Conservation (phyloP, 2,797 vertebrate species). For the Phoeniculus purpureus region DNA sequence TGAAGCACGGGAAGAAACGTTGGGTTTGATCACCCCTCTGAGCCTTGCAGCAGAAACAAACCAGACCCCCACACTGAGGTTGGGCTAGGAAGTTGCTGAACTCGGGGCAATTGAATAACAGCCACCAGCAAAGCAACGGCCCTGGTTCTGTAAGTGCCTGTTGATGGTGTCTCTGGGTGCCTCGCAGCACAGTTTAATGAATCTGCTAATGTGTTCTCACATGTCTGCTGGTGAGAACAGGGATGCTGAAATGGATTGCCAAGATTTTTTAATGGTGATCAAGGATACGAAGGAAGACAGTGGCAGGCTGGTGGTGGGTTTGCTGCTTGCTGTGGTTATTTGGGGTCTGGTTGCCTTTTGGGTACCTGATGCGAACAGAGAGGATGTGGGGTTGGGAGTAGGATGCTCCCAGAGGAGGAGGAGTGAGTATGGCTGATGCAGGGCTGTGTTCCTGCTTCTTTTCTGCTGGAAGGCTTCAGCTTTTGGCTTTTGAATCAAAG, state of each 20-base stretch:
- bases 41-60: not conserved
- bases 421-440: not conserved
- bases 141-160: slow-evolving; percentile 53
- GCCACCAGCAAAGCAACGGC: slow-evolving; percentile 2
- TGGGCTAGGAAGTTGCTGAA: slow-evolving; percentile 24
- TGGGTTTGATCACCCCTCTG: not conserved
- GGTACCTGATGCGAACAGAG: not conserved
- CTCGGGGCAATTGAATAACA: slow-evolving; percentile 29
- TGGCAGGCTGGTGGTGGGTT: not conserved
- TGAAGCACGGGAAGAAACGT: not conserved
- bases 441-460: not conserved
- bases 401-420: not conserved
- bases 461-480: not conserved
- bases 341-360: not conserved
- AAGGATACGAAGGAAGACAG: not conserved
- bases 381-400: not conserved
- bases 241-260: not conserved
- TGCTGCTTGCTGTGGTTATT: not conserved
- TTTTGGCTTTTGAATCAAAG: not conserved
- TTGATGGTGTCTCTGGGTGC: not conserved
- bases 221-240: not conserved
- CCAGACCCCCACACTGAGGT: not conserved
- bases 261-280: not conserved
- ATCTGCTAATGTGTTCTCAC: slow-evolving; percentile 41
- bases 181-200: not conserved